phyloP scores from a whole-genome alignment of 1,140 invertebrate genomes.

The Hyles euphorbiae region DNA sequence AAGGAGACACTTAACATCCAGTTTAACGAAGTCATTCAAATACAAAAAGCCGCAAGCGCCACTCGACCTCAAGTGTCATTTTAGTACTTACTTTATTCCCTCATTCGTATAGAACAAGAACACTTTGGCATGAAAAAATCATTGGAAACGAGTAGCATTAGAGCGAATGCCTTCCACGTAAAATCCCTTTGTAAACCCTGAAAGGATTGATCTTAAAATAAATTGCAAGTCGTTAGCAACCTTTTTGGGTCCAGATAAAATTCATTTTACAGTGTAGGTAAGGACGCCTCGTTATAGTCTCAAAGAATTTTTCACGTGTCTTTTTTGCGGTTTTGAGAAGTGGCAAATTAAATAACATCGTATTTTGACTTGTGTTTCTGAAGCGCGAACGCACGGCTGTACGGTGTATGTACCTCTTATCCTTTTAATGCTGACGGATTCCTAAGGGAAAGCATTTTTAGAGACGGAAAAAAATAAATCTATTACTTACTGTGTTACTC shows the following conservation, averaged over 20 bases:
- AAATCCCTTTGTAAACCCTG: slow-evolving; percentile 28
- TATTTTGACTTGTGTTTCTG: slow-evolving; percentile 7
- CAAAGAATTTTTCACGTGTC: slow-evolving; percentile 6
- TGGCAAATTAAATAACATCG: slow-evolving; percentile 10
- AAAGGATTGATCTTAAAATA: slow-evolving; percentile 27
- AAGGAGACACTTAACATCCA: no score
- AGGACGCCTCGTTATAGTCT: slow-evolving; percentile 6
- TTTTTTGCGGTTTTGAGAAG: slow-evolving; percentile 3
- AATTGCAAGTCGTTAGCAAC: slow-evolving; percentile 6
- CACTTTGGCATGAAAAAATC: slow-evolving; percentile 13
- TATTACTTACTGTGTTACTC: neutral
- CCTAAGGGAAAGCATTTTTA: no score
- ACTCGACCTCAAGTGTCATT: no score
- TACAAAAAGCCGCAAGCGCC: no score
- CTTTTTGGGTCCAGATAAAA: neutral
- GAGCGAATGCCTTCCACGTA: slow-evolving; percentile 27
- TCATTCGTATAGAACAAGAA: no score
- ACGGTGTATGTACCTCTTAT: no score
- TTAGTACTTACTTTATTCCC: no score
- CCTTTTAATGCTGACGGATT: no score
- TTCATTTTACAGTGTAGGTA: slow-evolving; percentile 6
- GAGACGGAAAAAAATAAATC: no score
- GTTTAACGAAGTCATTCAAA: no score
- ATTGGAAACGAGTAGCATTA: slow-evolving; percentile 37
- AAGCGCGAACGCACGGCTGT: neutral